Evolutionary conservation across 2,888 invertebrate genomes (phyloP), one percentile per base, ranked within the genome.

Genomic region (Cephus sareptanus): DNA sequence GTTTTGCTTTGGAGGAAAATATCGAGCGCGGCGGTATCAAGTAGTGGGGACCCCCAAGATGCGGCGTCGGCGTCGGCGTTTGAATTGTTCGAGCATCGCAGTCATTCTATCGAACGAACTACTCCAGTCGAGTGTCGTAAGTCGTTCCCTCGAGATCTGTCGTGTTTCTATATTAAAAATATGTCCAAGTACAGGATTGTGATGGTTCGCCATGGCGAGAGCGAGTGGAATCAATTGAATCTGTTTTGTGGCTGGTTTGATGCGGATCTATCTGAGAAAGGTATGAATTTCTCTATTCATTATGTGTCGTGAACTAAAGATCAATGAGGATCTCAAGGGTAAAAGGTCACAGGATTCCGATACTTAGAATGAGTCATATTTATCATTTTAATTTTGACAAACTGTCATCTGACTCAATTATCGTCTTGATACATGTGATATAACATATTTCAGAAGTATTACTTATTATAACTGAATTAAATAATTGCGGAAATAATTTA

Each of bases 181-280:
- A 91, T 91, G 91, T 86, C 91, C 9, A 94, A 93, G 85, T 94
- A 94, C 82, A 92, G 91, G 85, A 92, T 94, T 90, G 94, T 94
- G 71, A 94, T 94, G 94, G 93, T 94, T 81, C 93, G 94, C 82
- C 94, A 94, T 86, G 94, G 94, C 71, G 94, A 94, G 86, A 94
- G 94, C 78, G 94, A 94, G 85, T 94, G 94, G 94, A 94, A 94
- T 85, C 92, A 94, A 83, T 91, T 94, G 81, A 94, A 94, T 87
- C 88, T 94, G 30, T 94, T 94, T 84, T 94, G 94, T 81, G 94
- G 94, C 11, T 94, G 94, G 94, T 94, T 91, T 85, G 94, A 94
- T 83, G 94, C 94, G 35, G 92, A 92, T 86, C 91, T 94, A 69
- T 94, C 94, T 74, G 93, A 93, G 76, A 94, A 94, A 92, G 94